Evolutionary conservation across 2,113 vertebrate species (phyloP), one percentile per base, ranked within the genome.

Genomic region (Hippopotamus amphibius): DNA sequence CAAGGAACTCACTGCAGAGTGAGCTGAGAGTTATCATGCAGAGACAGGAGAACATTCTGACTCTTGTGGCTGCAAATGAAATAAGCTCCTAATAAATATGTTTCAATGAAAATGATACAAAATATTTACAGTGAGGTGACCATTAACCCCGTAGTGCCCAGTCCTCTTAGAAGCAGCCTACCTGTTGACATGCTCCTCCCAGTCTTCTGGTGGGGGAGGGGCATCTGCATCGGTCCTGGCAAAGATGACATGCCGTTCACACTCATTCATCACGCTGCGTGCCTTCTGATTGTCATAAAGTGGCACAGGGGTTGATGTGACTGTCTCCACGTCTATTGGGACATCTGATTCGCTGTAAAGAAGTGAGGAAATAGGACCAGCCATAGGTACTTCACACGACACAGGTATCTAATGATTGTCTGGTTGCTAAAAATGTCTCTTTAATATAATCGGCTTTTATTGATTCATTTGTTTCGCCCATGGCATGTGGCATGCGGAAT

Each of bases 181-280:
- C 99, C 99, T 99, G 99, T 99, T 99, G 94, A 99, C 93, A 30
- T 99, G 99, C 63, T 99, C 99, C 94, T 99, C 99, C 99, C 99
- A 99, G 98, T 99, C 99, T 5, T 99, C 99, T 0, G 99, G 99
- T 0, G 99, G 99, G 0, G 99, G 99, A 0, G 99, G 99, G 26
- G 99, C 99, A 6, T 99, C 99, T 0, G 99, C 99, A 3, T 99
- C 99, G 0, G 99, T 99, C 77, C 99, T 99, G 50, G 99, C 99
- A 7, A 99, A 99, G 97, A 99, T 99, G 15, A 99, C 99, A 0
- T 99, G 99, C 0, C 99, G 98, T 94, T 99, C 99, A 69, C 99
- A 99, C 97, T 99, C 99, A 12, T 99, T 99, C 99, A 99, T 99
- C 97, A 99, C 99, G 28, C 99, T 99, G 0, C 99, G 99, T 0